Evolutionary conservation across 2,797 vertebrate genomes (phyloP).

Genomic region (Myotis planiceps): DNA sequence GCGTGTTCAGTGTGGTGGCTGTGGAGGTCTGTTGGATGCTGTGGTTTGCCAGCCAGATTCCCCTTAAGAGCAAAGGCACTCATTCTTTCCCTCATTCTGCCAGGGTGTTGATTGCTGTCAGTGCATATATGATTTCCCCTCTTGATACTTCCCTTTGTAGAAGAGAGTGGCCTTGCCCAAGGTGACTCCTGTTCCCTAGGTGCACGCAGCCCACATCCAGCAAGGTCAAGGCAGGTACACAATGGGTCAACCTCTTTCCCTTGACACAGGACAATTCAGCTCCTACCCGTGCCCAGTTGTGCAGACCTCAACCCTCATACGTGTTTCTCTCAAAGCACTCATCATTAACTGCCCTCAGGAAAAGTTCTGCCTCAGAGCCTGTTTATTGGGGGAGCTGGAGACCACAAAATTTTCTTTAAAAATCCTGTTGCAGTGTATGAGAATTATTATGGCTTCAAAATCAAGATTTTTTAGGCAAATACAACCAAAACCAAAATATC

Average conservation of each 20-base stretch:
- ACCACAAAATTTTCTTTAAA: not conserved
- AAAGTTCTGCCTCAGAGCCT: not conserved
- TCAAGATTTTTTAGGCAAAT: not conserved
- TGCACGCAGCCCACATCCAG: not conserved
- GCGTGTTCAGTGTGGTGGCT: not conserved
- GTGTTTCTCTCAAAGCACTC: not conserved
- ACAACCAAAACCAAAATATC: not conserved
- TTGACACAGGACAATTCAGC: not conserved
- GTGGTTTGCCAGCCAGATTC: not conserved
- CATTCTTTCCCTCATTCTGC: not conserved
- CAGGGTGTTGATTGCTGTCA: too few relatives aligned
- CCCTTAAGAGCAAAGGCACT: not conserved
- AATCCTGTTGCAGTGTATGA: not conserved
- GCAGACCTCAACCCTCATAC: accelerated
- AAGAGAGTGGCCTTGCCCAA: not conserved
- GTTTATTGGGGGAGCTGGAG: not conserved
- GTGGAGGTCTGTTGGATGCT: not conserved
- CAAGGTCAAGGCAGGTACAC: not conserved
- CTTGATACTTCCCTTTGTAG: not conserved
- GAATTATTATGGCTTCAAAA: not conserved
- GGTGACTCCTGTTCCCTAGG: not conserved
- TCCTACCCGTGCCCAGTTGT: not conserved
- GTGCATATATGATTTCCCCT: not conserved
- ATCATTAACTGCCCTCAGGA: not conserved
- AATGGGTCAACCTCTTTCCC: not conserved